Evolutionary conservation across 1,140 invertebrate species (phyloP).

Genomic region (Arctopsyche grandis): DNA sequence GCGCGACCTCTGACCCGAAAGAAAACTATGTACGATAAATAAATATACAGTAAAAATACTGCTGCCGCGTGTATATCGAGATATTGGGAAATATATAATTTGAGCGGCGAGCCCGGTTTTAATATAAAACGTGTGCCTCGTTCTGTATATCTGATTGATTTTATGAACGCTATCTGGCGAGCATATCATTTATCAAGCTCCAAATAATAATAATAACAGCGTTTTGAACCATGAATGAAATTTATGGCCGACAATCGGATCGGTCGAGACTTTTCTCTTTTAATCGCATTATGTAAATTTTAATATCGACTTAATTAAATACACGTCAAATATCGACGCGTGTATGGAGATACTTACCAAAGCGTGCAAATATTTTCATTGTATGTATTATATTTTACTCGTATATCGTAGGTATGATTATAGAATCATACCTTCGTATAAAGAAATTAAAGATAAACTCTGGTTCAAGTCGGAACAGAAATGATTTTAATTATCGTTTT

Average conservation of each 20-base stretch:
- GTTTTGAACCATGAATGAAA: conserved; percentile 15
- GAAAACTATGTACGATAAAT: background rate
- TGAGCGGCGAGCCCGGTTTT: conserved; percentile 28
- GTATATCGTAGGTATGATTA: too few species aligned
- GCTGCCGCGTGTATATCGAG: conserved; percentile 2
- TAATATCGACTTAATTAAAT: too few species aligned
- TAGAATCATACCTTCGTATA: too few species aligned
- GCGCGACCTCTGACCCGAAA: conserved; percentile 9
- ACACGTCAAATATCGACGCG: too few species aligned
- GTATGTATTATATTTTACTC: too few species aligned
- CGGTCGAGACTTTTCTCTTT: background rate
- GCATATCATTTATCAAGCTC: conserved; percentile 47
- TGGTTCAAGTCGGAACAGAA: background rate
- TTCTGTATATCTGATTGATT: conserved; percentile 53
- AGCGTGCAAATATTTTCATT: too few species aligned
- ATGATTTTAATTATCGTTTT: conserved; percentile 17
- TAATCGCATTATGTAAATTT: conserved; percentile 14
- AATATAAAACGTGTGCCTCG: conserved; percentile 52
- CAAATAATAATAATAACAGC: conserved; percentile 26
- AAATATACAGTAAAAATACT: conserved; percentile 10
- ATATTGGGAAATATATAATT: conserved; percentile 31
- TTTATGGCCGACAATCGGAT: background rate
- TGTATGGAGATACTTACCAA: too few species aligned
- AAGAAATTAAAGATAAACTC: too few species aligned
- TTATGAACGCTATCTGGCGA: conserved; percentile 43